Percentiles rank a stretch among this genome's conserved stretches.
Evolutionary conservation across 1,140 invertebrate species (phyloP).

Genomic region (Apis florea): DNA sequence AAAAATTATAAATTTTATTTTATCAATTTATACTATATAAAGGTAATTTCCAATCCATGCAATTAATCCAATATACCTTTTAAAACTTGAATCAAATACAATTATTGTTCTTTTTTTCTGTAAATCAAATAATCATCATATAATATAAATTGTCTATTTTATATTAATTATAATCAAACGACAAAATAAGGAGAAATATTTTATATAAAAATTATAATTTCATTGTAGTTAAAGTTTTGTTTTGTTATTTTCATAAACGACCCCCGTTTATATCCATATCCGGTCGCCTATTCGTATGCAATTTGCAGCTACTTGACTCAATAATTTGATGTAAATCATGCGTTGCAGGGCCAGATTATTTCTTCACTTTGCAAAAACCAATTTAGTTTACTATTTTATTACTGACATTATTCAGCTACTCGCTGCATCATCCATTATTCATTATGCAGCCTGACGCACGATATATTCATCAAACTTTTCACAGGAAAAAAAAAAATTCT

Average conservation of each 20-base stretch:
- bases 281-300: neutral
- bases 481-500: neutral
- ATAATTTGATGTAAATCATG: conserved; percentile 30
- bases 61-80: neutral
- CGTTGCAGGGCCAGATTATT: neutral
- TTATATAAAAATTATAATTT: neutral
- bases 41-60: too few species aligned
- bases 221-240: neutral
- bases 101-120: too few species aligned
- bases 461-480: conserved; percentile 30
- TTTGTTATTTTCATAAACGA: neutral
- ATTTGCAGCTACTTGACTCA: conserved; percentile 31
- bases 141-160: too few species aligned
- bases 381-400: conserved; percentile 32
- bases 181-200: neutral
- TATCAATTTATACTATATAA: too few species aligned
- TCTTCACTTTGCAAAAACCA: conserved; percentile 9
- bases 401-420: conserved; percentile 16
- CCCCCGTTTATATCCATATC: too few species aligned
- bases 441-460: neutral
- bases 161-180: neutral
- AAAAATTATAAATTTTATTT: too few species aligned
- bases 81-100: too few species aligned
- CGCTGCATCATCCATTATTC: conserved; percentile 34
- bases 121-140: too few species aligned